Evolutionary conservation across 2,797 vertebrate genomes (phyloP).

Genomic region (Enteromius treurensis): DNA sequence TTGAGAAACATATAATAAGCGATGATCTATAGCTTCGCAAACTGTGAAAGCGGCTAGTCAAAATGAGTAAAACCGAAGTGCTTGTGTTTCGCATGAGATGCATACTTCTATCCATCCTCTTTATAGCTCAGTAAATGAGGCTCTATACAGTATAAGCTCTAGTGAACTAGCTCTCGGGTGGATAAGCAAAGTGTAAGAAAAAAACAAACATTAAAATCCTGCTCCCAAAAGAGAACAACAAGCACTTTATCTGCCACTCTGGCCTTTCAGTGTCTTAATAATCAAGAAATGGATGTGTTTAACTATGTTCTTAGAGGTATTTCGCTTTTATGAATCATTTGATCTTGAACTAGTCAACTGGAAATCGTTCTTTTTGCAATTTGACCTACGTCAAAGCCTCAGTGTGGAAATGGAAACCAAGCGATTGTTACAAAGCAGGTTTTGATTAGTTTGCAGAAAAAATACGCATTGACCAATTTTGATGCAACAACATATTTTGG

Average conservation of each 20-base stretch:
- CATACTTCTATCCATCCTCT: conserved; percentile 45
- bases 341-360: neutral
- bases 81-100: neutral
- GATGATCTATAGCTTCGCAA: neutral
- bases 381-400: neutral
- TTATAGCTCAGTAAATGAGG: conserved; percentile 47
- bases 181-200: conserved; percentile 22
- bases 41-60: neutral
- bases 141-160: conserved; percentile 10
- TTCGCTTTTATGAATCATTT: neutral
- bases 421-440: neutral
- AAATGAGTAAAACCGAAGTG: neutral
- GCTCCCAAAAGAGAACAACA: conserved; percentile 16
- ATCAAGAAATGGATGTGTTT: neutral
- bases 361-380: neutral
- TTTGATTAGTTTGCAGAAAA: neutral
- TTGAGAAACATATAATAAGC: neutral
- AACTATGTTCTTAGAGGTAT: neutral
- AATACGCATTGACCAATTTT: neutral
- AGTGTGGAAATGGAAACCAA: neutral
- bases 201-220: conserved; percentile 10
- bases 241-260: conserved; percentile 1
- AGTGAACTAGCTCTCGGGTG: conserved; percentile 4
- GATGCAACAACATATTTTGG: neutral
- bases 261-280: neutral